Base-by-base conservation (phyloP, 1,140 invertebrate genomes). In the Oscheius sp. region DNA sequence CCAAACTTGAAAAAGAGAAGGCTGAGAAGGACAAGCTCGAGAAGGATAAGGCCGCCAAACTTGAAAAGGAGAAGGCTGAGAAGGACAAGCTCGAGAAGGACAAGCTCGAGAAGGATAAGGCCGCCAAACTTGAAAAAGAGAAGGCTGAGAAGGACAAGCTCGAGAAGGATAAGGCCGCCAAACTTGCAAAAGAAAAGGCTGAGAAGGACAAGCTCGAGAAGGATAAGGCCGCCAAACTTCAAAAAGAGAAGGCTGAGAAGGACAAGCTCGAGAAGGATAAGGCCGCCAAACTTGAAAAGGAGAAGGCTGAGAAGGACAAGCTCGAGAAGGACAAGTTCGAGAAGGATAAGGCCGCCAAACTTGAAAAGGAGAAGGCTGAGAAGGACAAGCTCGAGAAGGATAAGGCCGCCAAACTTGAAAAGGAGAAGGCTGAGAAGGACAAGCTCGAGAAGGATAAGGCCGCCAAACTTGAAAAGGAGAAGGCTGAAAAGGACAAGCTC, bases 41-140 rank as follows among this genome's bases (percentile, higher is more conserved):
- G 23, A 55, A 55, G 23, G 49, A 55, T 7, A 55, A 55, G 49
- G 4, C 49, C 49, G 49, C 15, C 49, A 55, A 55, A 26, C 23
- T 23, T n/a, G n/a, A n/a, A n/a, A n/a, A n/a, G n/a, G n/a, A n/a
- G 7, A 55, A 55, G 23, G 4, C 23, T 23, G 49, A 55, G 49
- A 55, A 55, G 49, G 49, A 55, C 4, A 55, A 55, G 49, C 7
- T 26, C 49, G 49, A 55, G 23, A 55, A 55, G 49, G 49, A 55
- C 7, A 55, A 55, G 49, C 15, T 26, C 23, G 49, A 55, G 23
- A 55, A 55, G 49, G 49, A 55, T 26, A 55, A 55, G 49, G 7
- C 23, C 23, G 49, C 15, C 7, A 55, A 55, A 26, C 4, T 26
- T 55, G 49, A 55, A 23, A 55, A 55, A 26, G 49, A 55, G 7